phyloP scores from a whole-genome alignment of 2,888 invertebrate species.

The Rutpela maculata region DNA sequence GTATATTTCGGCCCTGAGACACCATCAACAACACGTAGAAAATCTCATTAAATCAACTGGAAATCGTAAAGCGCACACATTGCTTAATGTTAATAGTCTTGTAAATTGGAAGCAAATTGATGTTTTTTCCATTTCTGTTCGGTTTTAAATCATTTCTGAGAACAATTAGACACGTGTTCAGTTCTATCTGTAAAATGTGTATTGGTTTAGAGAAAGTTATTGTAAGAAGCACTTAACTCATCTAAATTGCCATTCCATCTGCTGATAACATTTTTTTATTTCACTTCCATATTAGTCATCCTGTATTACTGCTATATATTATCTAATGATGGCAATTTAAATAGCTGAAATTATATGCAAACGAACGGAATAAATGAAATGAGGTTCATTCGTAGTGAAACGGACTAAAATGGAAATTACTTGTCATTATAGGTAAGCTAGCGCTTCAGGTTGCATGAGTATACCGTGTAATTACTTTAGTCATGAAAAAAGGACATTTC shows the following conservation, averaged over 20 bases:
- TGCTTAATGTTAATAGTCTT: slow-evolving; percentile 52
- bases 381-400: background rate
- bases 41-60: slow-evolving; percentile 43
- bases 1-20: background rate
- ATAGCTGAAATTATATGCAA: slow-evolving; percentile 20
- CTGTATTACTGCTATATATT: slow-evolving; percentile 12
- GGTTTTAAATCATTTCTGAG: slow-evolving; percentile 55
- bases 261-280: slow-evolving; percentile 31
- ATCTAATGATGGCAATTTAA: slow-evolving; percentile 27
- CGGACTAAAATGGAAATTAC: background rate
- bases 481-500: background rate
- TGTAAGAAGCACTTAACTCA: slow-evolving; percentile 36
- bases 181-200: slow-evolving; percentile 49
- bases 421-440: background rate
- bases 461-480: background rate
- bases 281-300: slow-evolving; percentile 28
- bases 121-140: slow-evolving; percentile 54
- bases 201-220: slow-evolving; percentile 57
- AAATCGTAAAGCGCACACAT: slow-evolving; percentile 45
- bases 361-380: background rate
- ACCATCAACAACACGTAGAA: background rate
- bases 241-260: slow-evolving; percentile 38
- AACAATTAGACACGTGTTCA: slow-evolving; percentile 61
- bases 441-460: background rate
- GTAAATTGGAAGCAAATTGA: slow-evolving; percentile 57